phyloP scores from a whole-genome alignment of 2,888 invertebrate genomes.

The Drosophila neonasuta region DNA sequence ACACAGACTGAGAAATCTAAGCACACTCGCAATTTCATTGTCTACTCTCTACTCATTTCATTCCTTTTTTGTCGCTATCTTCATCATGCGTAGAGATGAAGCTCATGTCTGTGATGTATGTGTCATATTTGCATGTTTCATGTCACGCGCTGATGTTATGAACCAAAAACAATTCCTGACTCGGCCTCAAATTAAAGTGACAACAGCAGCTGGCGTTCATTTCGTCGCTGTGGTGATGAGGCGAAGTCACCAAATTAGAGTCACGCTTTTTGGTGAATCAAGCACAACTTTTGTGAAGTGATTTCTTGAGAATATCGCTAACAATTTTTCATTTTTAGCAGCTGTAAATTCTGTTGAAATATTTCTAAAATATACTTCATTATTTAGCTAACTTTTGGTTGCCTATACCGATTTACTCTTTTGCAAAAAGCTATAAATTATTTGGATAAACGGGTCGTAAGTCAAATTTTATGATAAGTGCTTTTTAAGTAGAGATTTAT shows the following conservation, averaged over 20 bases:
- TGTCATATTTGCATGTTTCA: constrained; percentile 57
- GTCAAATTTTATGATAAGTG: too few relatives aligned
- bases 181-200: constrained; percentile 48
- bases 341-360: too few relatives aligned
- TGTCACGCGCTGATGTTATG: constrained; percentile 44
- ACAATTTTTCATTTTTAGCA: too few relatives aligned
- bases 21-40: constrained; percentile 16
- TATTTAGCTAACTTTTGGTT: too few relatives aligned
- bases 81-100: constrained; percentile 13
- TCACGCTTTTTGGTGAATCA: neutral
- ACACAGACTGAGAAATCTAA: neutral
- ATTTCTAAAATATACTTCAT: too few relatives aligned
- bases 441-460: too few relatives aligned
- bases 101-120: constrained; percentile 19
- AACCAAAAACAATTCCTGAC: constrained; percentile 38
- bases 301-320: too few relatives aligned
- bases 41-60: neutral
- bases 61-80: constrained; percentile 1
- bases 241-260: constrained; percentile 2
- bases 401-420: too few relatives aligned
- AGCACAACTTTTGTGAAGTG: neutral
- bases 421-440: too few relatives aligned
- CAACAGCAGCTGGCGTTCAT: constrained; percentile 49
- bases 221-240: constrained; percentile 10
- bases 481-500: too few relatives aligned